Percentiles rank a stretch among this genome's conserved stretches.
Evolutionary conservation across 2,797 vertebrate genomes (phyloP).

Genomic region (Loris lydekkerianus): DNA sequence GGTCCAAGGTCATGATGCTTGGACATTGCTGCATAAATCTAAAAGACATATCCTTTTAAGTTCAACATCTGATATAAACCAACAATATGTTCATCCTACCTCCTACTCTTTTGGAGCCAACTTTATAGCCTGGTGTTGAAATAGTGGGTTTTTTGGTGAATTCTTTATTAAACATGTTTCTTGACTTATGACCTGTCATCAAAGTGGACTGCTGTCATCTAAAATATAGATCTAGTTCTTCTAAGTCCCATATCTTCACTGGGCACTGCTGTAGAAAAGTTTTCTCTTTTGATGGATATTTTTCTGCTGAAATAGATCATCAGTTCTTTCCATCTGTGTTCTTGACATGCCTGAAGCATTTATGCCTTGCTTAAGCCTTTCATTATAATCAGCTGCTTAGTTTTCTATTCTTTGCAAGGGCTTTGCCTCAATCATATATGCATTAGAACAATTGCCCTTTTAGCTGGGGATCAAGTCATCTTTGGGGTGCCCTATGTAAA

Average conservation of each 20-base stretch:
- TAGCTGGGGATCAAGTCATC: slow-evolving; percentile 64
- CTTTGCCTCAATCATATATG: slow-evolving; percentile 64
- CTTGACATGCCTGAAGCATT: slow-evolving; percentile 30
- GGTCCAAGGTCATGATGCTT: slow-evolving; percentile 25
- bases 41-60: slow-evolving; percentile 41
- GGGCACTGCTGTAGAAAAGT: slow-evolving; percentile 28
- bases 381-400: slow-evolving; percentile 75
- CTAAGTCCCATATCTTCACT: not conserved
- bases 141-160: slow-evolving; percentile 56
- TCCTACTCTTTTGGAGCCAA: slow-evolving; percentile 3
- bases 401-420: slow-evolving; percentile 41
- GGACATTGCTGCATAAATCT: slow-evolving; percentile 39
- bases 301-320: slow-evolving; percentile 60
- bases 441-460: slow-evolving; percentile 72
- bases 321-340: slow-evolving; percentile 50
- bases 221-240: slow-evolving; percentile 54
- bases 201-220: slow-evolving; percentile 38
- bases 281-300: slow-evolving; percentile 33
- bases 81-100: slow-evolving; percentile 46
- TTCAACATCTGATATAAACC: slow-evolving; percentile 55
- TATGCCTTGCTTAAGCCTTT: slow-evolving; percentile 57
- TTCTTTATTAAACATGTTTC: slow-evolving; percentile 73
- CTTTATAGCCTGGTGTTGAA: slow-evolving; percentile 63
- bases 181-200: slow-evolving; percentile 67
- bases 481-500: slow-evolving; percentile 77